Conservation (phyloP, 2,113 vertebrate genomes). For the Acrocephalus kingi region DNA sequence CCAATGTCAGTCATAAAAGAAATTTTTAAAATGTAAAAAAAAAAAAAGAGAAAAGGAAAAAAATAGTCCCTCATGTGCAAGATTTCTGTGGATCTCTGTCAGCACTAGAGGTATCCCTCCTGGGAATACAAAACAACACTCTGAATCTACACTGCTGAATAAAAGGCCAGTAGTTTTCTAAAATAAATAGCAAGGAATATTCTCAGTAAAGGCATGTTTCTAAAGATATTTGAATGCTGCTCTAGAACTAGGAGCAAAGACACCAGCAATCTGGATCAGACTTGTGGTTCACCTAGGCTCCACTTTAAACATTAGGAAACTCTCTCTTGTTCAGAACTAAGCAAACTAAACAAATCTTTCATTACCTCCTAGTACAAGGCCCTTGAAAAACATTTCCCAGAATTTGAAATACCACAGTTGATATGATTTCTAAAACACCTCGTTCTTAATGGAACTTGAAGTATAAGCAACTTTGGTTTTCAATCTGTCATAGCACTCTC, state of each 20-base stretch:
- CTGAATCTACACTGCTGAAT: not conserved
- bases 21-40: not conserved
- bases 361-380: not conserved
- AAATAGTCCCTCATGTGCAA: not conserved
- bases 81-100: not conserved
- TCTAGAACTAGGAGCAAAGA: not conserved
- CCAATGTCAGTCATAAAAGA: not conserved
- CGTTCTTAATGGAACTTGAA: not conserved
- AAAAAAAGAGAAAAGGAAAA: fast-evolving
- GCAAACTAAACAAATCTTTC: not conserved
- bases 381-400: slow-evolving; percentile 2
- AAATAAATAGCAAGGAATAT: not conserved
- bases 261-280: not conserved
- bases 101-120: not conserved
- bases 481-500: not conserved
- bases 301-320: not conserved
- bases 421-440: not conserved
- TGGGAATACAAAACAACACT: not conserved
- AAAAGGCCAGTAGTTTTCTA: not conserved
- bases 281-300: not conserved
- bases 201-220: not conserved
- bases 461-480: not conserved
- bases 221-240: not conserved
- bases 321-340: not conserved
- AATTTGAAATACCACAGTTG: not conserved